Evolutionary conservation across 2,888 invertebrate species (phyloP).

Genomic region (Drosophila anceps): DNA sequence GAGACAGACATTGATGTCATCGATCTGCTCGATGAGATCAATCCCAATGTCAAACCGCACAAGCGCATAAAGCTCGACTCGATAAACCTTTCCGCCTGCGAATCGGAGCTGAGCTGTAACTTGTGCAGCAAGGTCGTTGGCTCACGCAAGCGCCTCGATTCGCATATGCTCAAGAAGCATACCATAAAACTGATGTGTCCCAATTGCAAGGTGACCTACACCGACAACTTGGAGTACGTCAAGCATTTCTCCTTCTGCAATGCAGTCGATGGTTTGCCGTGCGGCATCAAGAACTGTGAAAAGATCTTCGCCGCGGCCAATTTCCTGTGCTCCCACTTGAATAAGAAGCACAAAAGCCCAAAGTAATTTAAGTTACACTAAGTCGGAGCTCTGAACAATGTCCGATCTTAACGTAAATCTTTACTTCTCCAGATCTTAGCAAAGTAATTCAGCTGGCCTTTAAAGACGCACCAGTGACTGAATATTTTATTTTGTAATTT

Average conservation of each 20-base stretch:
- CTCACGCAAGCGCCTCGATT: constrained; percentile 54
- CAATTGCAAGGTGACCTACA: constrained; percentile 17
- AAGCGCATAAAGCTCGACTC: constrained; percentile 52
- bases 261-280: constrained; percentile 17
- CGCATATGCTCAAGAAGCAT: constrained; percentile 59
- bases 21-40: constrained; percentile 48
- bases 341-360: constrained; percentile 47
- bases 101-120: constrained; percentile 44
- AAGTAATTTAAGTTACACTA: neutral
- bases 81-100: neutral
- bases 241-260: constrained; percentile 51
- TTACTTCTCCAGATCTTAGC: neutral
- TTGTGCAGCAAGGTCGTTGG: constrained; percentile 45
- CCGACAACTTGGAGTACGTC: constrained; percentile 30
- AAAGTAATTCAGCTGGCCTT: constrained; percentile 2
- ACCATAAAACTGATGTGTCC: constrained; percentile 32
- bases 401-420: neutral
- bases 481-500: constrained; percentile 2
- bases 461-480: constrained; percentile 2
- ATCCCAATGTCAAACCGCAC: constrained; percentile 56
- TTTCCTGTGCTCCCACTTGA: constrained; percentile 49
- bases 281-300: constrained; percentile 45
- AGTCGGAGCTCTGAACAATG: neutral
- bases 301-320: constrained; percentile 36
- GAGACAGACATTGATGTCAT: constrained; percentile 2